A percentile compares a stretch with the other conserved stretches of the same genome.
Conservation (phyloP, 2,113 vertebrate species). For the Copsychus sechellarum region DNA sequence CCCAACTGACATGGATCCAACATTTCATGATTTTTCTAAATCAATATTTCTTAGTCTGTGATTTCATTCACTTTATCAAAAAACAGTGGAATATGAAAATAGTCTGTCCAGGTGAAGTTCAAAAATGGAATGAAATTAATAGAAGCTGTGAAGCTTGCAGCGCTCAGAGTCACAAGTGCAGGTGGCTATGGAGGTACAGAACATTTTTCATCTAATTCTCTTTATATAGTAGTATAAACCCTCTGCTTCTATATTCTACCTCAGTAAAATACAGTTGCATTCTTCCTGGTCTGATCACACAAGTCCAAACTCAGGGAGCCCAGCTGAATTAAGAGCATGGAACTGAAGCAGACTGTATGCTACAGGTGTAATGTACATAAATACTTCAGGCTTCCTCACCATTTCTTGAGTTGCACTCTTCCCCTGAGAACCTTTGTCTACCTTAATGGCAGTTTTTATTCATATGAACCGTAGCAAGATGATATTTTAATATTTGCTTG, state of each 20-base stretch:
- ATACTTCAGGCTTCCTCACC: neutral
- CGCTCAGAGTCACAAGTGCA: neutral
- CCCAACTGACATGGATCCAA: neutral
- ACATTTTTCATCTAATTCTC: neutral
- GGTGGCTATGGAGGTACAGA: neutral
- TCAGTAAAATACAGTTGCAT: neutral
- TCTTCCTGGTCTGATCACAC: neutral
- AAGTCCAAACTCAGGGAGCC: neutral
- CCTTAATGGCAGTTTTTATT: neutral
- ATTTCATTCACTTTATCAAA: slow-evolving; percentile 6
- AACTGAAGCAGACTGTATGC: neutral
- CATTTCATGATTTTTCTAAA: neutral
- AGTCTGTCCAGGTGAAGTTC: neutral
- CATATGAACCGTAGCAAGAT: neutral
- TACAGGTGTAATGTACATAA: neutral
- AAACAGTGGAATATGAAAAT: neutral
- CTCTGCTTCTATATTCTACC: neutral
- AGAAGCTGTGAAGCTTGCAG: neutral
- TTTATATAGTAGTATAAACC: neutral
- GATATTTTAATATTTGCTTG: neutral
- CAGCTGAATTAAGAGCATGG: neutral
- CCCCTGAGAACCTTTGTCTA: neutral
- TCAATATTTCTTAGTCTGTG: neutral
- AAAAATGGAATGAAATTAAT: neutral
- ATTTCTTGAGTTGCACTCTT: neutral